These are phyloP conservation scores for Spilosoma lubricipeda DNA, from an alignment of 2,888 invertebrate genomes.

Conservation along the genomic window DNA sequence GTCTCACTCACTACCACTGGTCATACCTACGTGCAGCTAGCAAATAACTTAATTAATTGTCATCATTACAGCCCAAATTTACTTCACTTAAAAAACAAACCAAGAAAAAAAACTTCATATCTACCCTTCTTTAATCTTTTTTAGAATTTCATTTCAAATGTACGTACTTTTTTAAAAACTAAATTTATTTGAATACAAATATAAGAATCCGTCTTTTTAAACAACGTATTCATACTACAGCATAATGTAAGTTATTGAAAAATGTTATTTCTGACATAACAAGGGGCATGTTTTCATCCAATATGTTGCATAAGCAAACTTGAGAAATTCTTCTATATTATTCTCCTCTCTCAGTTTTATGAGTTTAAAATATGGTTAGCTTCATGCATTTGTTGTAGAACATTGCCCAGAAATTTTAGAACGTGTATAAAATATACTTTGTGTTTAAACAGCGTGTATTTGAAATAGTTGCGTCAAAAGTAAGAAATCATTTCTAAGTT, in stretches of 20 bases:
- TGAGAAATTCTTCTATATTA: background rate
- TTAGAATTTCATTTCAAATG: background rate
- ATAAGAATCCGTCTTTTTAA: background rate
- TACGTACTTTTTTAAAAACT: background rate
- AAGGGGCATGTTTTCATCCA: background rate
- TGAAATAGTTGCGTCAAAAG: too few relatives aligned
- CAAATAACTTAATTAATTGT: too few relatives aligned
- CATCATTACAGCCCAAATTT: too few relatives aligned
- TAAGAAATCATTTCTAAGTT: too few relatives aligned
- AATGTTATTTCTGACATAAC: background rate
- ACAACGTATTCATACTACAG: background rate
- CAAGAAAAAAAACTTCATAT: too few relatives aligned
- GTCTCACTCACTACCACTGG: too few relatives aligned
- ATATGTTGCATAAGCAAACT: background rate
- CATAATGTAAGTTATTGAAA: background rate
- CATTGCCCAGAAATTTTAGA: background rate
- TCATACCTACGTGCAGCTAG: too few relatives aligned
- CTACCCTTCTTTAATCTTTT: too few relatives aligned
- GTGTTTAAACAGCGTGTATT: background rate
- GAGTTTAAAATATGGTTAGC: background rate
- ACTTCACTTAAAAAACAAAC: too few relatives aligned
- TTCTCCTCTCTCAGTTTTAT: background rate
- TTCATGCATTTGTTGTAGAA: background rate
- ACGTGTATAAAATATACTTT: background rate
- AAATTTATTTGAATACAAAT: background rate